Conservation (phyloP, 2,888 invertebrate species). For the Strigamia crassipes region DNA sequence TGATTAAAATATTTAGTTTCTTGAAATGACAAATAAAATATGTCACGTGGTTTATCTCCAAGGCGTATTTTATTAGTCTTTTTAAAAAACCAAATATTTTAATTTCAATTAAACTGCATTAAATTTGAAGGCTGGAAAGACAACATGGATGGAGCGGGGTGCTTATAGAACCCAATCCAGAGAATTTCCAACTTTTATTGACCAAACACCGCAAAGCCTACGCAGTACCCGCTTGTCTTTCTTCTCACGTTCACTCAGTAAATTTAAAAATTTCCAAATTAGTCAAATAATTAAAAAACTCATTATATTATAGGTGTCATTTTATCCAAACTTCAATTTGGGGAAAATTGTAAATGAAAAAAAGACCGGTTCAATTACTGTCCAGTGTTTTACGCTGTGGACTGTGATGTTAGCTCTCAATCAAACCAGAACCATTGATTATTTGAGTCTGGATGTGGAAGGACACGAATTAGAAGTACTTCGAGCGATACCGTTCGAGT, state of each 20-base stretch:
- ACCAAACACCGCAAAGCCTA: slow-evolving; percentile 66
- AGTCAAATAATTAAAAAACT: not conserved
- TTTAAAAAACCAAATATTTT: no score
- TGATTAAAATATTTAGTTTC: no score
- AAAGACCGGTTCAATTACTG: slow-evolving; percentile 61
- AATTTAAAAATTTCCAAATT: not conserved
- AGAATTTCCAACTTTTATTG: slow-evolving; percentile 72
- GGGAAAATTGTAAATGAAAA: slow-evolving; percentile 58
- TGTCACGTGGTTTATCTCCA: no score
- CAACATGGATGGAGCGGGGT: slow-evolving; percentile 76
- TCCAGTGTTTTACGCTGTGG: slow-evolving; percentile 83
- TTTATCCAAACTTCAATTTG: slow-evolving; percentile 60
- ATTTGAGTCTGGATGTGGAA: slow-evolving; percentile 70
- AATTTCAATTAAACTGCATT: no score
- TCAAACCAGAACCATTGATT: slow-evolving; percentile 71
- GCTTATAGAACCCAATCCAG: slow-evolving; percentile 75
- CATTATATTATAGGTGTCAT: slow-evolving; percentile 58
- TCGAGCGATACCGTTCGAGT: slow-evolving; percentile 66
- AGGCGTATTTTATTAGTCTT: no score
- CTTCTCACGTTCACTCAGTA: not conserved
- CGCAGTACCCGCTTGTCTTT: slow-evolving; percentile 75
- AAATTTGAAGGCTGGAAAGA: no score
- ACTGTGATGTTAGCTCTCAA: slow-evolving; percentile 75
- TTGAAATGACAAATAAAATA: no score
- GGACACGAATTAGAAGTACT: slow-evolving; percentile 65